phyloP scores from a whole-genome alignment of 2,888 invertebrate genomes.

The Phyllotreta cruciferae region DNA sequence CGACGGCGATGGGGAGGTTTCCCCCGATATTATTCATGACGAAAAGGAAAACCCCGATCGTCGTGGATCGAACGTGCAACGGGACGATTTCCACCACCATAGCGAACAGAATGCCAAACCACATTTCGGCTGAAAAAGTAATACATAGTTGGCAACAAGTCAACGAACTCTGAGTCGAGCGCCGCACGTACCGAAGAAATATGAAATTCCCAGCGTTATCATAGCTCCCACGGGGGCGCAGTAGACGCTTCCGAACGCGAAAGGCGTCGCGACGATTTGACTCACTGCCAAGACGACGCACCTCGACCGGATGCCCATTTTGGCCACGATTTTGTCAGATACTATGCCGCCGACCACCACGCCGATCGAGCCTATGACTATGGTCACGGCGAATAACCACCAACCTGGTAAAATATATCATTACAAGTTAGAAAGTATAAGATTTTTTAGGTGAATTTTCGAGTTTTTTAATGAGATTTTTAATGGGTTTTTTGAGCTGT shows the following conservation, averaged over 20 bases:
- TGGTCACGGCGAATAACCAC: slow-evolving; percentile 89
- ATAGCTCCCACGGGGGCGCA: slow-evolving; percentile 85
- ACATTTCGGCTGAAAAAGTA: slow-evolving; percentile 82
- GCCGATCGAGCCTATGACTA: slow-evolving; percentile 76
- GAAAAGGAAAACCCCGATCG: slow-evolving; percentile 86
- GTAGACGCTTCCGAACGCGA: slow-evolving; percentile 85
- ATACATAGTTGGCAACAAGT: neutral
- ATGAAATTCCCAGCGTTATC: slow-evolving; percentile 86
- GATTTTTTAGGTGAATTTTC: neutral
- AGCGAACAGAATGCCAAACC: slow-evolving; percentile 92
- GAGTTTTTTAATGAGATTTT: neutral
- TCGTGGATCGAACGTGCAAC: slow-evolving; percentile 79
- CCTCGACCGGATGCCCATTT: slow-evolving; percentile 83
- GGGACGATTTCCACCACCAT: slow-evolving; percentile 90
- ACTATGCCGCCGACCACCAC: slow-evolving; percentile 78
- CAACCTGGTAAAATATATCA: slow-evolving; percentile 59
- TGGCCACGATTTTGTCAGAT: slow-evolving; percentile 86
- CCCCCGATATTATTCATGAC: slow-evolving; percentile 94
- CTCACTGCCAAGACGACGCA: slow-evolving; percentile 82
- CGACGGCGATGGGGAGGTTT: slow-evolving; percentile 86
- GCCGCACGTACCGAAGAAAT: slow-evolving; percentile 78
- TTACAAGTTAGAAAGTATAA: neutral
- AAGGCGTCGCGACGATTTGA: slow-evolving; percentile 82
- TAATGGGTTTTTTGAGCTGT: too few relatives aligned
- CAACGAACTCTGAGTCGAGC: neutral